phyloP scores from a whole-genome alignment of 2,888 invertebrate species.

The Rhimphoctona megacephalus region DNA sequence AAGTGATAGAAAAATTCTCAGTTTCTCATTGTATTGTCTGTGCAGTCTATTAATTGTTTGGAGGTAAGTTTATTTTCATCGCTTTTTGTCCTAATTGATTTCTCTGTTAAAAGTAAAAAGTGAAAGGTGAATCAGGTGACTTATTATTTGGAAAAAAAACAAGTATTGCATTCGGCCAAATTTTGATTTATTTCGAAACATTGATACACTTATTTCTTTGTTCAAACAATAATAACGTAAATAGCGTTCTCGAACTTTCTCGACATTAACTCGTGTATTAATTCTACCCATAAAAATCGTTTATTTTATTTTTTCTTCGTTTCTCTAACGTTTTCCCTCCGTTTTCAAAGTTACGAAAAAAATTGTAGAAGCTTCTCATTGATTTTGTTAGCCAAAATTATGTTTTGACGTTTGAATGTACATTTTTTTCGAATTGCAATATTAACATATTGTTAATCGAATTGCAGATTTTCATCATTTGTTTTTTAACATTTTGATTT shows the following conservation, averaged over 20 bases:
- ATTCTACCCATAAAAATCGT: neutral
- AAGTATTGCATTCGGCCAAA: neutral
- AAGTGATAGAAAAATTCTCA: neutral
- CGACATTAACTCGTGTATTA: neutral
- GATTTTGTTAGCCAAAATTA: neutral
- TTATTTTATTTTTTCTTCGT: neutral
- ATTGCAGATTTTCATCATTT: neutral
- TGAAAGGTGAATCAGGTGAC: constrained; percentile 7
- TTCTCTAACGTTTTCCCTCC: neutral
- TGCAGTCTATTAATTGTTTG: neutral
- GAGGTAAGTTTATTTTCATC: neutral
- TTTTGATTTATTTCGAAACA: neutral
- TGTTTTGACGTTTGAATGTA: neutral
- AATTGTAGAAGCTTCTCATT: neutral
- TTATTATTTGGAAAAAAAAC: constrained; percentile 3
- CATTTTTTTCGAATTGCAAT: neutral
- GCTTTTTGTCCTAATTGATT: neutral
- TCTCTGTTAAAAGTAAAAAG: neutral
- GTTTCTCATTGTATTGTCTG: neutral
- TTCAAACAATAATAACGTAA: neutral
- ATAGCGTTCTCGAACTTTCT: neutral
- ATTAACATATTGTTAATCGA: neutral
- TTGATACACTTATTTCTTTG: neutral
- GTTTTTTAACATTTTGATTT: no score
- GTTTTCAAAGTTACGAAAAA: neutral